Evolutionary conservation across 1,140 invertebrate genomes (phyloP), one percentile per base, ranked within the genome.

Genomic region (Hyles vespertilio): DNA sequence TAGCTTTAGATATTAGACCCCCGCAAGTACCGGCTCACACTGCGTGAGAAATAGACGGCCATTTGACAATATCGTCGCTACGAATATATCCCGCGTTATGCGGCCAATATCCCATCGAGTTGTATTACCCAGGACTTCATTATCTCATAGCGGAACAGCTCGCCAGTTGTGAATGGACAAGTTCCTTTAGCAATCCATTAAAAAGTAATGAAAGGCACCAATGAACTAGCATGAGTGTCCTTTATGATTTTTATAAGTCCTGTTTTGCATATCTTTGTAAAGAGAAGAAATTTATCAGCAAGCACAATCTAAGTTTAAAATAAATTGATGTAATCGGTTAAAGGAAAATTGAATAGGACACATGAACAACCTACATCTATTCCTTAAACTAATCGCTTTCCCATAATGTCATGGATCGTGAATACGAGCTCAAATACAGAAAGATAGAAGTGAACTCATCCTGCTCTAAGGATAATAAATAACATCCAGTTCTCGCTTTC

Each of bases 381-480:
- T 58, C 76, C 68, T 73, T 77, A 81, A 74, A 81, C 73, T 84
- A 79, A 87, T 84, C 72, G 80, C 69, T 71, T 86, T 75, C 74
- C 82, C 84, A 86, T 85, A 84, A 83, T 73, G 60, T 56, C 65
- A 86, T 88, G 81, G 85, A 88, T 88, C 84, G 84, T 83, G 82
- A 60, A 71, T 76, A 74, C 76, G 68, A 77, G 61, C 68, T 73
- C 76, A 79, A 78, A 87, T 83, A 40, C 85, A 84, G 82, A 84
- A 77, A 86, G 82, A 82, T 81, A 84, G 74, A 78, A 79, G 74
- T 72, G 80, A 81, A 81, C 67, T 71, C 77, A 84, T 84, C 79
- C 80, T 59, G 72, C 69, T 69, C 74, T 71, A 70, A 64, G 69
- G 62, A 77, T 79, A 79, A 88, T 87, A 85, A 88, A 88, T 88